phyloP scores from a whole-genome alignment of 2,113 vertebrate species.

The Natator depressus region DNA sequence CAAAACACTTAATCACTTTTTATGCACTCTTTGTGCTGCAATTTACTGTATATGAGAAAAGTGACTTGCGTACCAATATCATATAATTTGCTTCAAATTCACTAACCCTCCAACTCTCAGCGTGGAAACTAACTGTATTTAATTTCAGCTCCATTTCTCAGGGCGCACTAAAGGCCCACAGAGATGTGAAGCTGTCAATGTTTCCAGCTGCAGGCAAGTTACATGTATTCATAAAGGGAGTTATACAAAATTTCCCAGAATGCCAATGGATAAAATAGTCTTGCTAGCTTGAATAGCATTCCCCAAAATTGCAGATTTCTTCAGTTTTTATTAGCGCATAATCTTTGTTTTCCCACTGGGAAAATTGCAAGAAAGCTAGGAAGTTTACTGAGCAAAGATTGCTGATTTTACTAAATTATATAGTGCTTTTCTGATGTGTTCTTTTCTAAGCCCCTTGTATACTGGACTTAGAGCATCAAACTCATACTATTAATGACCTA shows the following conservation, averaged over 20 bases:
- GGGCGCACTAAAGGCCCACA: constrained; percentile 26
- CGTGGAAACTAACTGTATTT: constrained; percentile 10
- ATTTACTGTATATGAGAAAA: constrained; percentile 58
- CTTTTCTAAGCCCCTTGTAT: neutral
- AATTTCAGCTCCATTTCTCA: constrained; percentile 54
- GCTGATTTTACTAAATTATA: constrained; percentile 14
- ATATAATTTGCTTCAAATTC: constrained; percentile 38
- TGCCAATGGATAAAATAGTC: constrained; percentile 29
- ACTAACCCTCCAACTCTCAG: constrained; percentile 8
- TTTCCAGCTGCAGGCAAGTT: constrained; percentile 49
- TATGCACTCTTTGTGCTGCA: constrained; percentile 24
- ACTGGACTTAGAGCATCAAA: neutral
- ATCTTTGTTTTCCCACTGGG: neutral
- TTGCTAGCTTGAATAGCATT: constrained; percentile 20
- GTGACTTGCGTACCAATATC: constrained; percentile 46
- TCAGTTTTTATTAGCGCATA: neutral
- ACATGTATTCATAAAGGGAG: constrained; percentile 6
- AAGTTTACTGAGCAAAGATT: neutral
- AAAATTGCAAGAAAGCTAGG: neutral
- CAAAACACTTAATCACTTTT: constrained; percentile 65
- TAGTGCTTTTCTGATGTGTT: neutral
- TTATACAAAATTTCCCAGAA: constrained; percentile 28
- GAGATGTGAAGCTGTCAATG: constrained; percentile 49
- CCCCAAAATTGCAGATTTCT: constrained; percentile 13
- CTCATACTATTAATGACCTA: neutral